Evolutionary conservation across 1,140 invertebrate genomes (phyloP), one percentile per base, ranked within the genome.

Genomic region (Centruroides sculpturatus): DNA sequence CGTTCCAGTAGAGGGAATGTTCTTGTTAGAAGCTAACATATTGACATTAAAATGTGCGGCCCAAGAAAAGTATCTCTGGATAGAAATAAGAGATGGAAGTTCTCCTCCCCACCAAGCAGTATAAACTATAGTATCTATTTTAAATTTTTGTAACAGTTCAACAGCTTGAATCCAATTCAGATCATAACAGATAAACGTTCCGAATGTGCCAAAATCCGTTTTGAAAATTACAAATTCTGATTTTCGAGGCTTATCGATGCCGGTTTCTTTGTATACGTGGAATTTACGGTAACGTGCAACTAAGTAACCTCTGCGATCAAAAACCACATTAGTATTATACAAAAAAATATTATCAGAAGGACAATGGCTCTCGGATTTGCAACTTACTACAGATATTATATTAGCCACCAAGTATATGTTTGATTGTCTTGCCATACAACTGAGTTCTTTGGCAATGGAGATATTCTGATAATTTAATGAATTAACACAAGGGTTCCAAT

Each of bases 301-400:
- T 4, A 82, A 66, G 11, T 61, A 66, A 10, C 85, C 86, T 3
- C 74, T 69, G 57, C 81, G 74, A 66, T 85, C 80, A 67, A 86
- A 86, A 3, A 83, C 86, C 0, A 90, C 78, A 67, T 89, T 82
- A 0, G 85, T 87, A 67, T 89, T 90, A 71, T 83, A 87, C 34
- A 81, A 74, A 55, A 76, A 75, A 6, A 68, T 64, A 5, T 72
- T 74, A 53, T 79, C 75, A 0, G 52, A 35, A 0, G 72, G 64
- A 62, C 77, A 75, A 3, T 59, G 23, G 23, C 23, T 23, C 41
- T 6, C 41, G 8, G 41, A 41, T 41, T 41, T 41, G 41, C 41
- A 41, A 41, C 8, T 41, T 41, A 41, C 5, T 8, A 41, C 41
- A 6, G 41, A 6, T 5, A 41, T 8, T 41, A 41, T 6, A 41